Conservation (phyloP, 2,888 invertebrate genomes). For the Operophtera brumata region DNA sequence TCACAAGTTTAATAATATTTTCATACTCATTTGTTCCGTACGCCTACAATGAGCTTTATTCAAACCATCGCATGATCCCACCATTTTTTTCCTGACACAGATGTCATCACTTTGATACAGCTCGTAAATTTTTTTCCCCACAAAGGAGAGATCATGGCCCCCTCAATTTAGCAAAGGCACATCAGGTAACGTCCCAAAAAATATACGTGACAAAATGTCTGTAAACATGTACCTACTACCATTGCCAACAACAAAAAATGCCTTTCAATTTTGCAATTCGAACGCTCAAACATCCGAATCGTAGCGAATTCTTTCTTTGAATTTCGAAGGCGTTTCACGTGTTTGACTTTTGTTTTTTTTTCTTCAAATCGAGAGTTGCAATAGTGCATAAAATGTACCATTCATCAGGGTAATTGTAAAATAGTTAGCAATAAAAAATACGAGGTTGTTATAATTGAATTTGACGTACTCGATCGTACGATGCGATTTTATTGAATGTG, state of each 20-base stretch:
- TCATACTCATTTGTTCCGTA: conserved; percentile 13
- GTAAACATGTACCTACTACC: conserved; percentile 79
- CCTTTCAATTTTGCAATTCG: conserved; percentile 59
- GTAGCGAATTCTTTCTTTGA: conserved; percentile 61
- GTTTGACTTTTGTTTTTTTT: conserved; percentile 64
- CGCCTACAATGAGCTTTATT: conserved; percentile 22
- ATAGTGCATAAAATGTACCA: conserved; percentile 62
- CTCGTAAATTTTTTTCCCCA: conserved; percentile 56
- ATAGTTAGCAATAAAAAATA: conserved; percentile 58
- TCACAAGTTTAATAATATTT: conserved; percentile 12
- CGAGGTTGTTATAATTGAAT: conserved; percentile 54
- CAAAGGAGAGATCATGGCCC: conserved; percentile 60
- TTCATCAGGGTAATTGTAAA: conserved; percentile 62
- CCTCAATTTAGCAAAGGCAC: conserved; percentile 65
- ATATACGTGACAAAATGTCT: conserved; percentile 79
- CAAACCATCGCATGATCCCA: conserved; percentile 36
- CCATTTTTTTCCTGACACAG: conserved; percentile 47
- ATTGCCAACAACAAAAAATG: conserved; percentile 53
- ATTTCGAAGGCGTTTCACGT: conserved; percentile 69
- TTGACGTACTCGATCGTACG: conserved; percentile 52
- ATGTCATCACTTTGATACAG: conserved; percentile 69
- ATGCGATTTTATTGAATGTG: conserved; percentile 49
- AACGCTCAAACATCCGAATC: conserved; percentile 57
- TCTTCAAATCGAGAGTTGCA: conserved; percentile 49
- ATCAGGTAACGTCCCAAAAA: conserved; percentile 69